Base-by-base conservation (phyloP, 1,140 invertebrate genomes). In the Aphis craccivora region DNA sequence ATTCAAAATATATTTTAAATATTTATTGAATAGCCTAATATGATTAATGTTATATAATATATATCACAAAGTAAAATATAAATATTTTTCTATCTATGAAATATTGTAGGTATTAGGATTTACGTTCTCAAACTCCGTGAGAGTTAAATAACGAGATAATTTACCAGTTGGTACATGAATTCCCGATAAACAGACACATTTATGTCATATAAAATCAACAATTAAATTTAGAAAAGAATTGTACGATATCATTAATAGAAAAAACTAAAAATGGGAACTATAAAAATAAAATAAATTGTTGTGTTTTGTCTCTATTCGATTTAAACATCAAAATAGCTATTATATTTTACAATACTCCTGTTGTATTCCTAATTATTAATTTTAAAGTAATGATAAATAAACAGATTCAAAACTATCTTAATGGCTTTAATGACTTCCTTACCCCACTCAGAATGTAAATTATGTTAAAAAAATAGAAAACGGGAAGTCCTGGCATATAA, bases 401-500 rank as follows among this genome's bases (percentile, higher is more conserved):
- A 40, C 37, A 11, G 0, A 40, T 84, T 89, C 5, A n/a, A 51
- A 89, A 89, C 43, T 48, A 88, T 51, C 51, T 48, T 67, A 67
- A 67, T 67, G 14, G 86, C 48, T 53, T 25, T 67, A 67, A 67
- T 67, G 60, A 89, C 87, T 55, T 89, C 25, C 45, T 53, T 37
- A 89, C 87, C 2, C 51, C 18, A 25, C 20, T 55, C 8, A 35
- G 45, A 25, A 53, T 53, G 22, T 55, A 55, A 53, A 90, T 9
- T 53, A 25, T 25, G 88, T 55, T 20, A 35, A 90, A 90, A 90
- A 90, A 53, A 37, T 90, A 90, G 51, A 90, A 90, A 53, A 90
- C 88, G 88, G 88, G 88, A 90, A 90, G 88, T 90, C 53, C 88
- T 90, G 45, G 53, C 88, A 90, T n/a, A 55, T 25, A 51, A 90